Conservation (phyloP, 2,797 vertebrate species). For the Antennarius maculatus region DNA sequence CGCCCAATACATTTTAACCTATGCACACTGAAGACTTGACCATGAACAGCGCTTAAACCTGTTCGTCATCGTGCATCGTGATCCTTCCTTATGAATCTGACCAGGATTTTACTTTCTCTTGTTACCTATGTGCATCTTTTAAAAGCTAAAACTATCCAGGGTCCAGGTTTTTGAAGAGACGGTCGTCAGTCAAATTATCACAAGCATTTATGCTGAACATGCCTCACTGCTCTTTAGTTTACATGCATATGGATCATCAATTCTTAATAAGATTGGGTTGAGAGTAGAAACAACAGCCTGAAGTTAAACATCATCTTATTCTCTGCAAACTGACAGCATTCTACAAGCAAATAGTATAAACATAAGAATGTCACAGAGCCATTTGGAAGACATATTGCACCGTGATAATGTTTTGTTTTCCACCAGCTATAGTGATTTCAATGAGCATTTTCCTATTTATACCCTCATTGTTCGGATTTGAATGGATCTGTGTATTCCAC, state of each 20-base stretch:
- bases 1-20: not conserved
- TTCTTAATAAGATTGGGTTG: slow-evolving; percentile 40
- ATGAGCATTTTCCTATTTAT: slow-evolving; percentile 68
- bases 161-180: slow-evolving; percentile 15
- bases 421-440: slow-evolving; percentile 50
- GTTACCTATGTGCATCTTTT: not conserved
- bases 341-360: slow-evolving; percentile 38
- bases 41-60: too few relatives aligned
- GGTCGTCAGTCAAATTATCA: slow-evolving; percentile 19
- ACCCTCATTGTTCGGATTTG: slow-evolving; percentile 65
- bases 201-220: slow-evolving; percentile 23
- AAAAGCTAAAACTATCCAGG: slow-evolving; percentile 3
- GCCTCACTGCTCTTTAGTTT: slow-evolving; percentile 47
- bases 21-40: not conserved
- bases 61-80: not conserved
- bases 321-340: slow-evolving; percentile 62
- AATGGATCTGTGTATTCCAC: slow-evolving; percentile 67
- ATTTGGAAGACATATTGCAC: slow-evolving; percentile 60
- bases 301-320: slow-evolving; percentile 44
- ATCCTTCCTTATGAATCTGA: slow-evolving; percentile 2
- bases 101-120: slow-evolving; percentile 9
- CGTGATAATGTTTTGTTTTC: slow-evolving; percentile 65
- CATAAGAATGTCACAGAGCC: slow-evolving; percentile 48
- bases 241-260: slow-evolving; percentile 45
- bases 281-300: slow-evolving; percentile 46